Percentiles rank a stretch among this genome's conserved stretches.
These are phyloP conservation scores for Xiphophorus couchianus DNA, from an alignment of 2,113 vertebrate genomes.

Conservation along the genomic window DNA sequence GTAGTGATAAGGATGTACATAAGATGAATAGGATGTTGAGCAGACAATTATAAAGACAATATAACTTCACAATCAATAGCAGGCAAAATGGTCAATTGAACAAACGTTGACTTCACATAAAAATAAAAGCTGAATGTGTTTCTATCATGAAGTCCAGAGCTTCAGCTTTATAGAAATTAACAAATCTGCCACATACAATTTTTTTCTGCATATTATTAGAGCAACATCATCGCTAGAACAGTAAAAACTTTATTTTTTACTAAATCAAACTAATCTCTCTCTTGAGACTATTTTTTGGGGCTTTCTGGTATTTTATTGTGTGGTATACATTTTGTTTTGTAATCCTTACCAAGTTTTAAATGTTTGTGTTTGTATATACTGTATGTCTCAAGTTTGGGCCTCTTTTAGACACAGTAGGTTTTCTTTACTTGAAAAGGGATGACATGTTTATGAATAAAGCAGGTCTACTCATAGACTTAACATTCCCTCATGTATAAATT, in stretches of 20 bases:
- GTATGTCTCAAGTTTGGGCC: neutral
- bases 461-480: neutral
- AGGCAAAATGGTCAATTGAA: neutral
- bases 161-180: neutral
- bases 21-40: neutral
- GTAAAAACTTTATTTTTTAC: neutral
- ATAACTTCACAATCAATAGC: neutral
- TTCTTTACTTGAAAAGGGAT: neutral
- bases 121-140: neutral
- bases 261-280: neutral
- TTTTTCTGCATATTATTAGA: neutral
- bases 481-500: no score
- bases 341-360: neutral
- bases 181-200: neutral
- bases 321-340: no score
- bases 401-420: neutral
- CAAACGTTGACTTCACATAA: neutral
- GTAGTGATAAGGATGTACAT: neutral
- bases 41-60: neutral
- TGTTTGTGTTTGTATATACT: neutral
- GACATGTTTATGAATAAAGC: neutral
- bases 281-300: neutral
- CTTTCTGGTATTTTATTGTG: neutral
- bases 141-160: neutral
- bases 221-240: neutral